Evolutionary conservation across 2,797 vertebrate genomes (phyloP).

Genomic region (Micromesistius poutassou): DNA sequence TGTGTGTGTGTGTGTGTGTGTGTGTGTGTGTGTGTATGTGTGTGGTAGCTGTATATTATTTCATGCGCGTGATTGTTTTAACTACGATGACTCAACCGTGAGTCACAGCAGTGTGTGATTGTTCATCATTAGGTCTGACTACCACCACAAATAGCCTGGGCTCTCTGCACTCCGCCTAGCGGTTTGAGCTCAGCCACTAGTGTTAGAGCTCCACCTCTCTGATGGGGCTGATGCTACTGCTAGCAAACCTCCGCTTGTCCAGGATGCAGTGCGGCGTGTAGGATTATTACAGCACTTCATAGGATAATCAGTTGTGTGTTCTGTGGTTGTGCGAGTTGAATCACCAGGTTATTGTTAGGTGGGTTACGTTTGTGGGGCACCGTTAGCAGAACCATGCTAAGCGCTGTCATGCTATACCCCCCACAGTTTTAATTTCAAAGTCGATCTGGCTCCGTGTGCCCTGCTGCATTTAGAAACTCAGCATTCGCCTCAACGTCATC

Average conservation of each 20-base stretch:
- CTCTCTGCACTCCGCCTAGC: conserved; percentile 47
- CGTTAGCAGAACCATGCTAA: too few species aligned
- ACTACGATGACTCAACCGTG: conserved; percentile 15
- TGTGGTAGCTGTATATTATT: conserved; percentile 1
- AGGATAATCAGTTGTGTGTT: too few species aligned
- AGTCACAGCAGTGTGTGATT: conserved; percentile 15
- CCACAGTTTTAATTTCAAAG: too few species aligned
- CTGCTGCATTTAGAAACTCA: too few species aligned
- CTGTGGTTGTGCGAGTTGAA: too few species aligned
- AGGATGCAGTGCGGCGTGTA: too few species aligned
- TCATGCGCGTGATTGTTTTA: conserved; percentile 7
- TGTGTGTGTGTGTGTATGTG: neutral
- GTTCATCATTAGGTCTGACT: conserved; percentile 21
- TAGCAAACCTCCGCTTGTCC: conserved; percentile 45
- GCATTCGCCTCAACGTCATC: too few species aligned
- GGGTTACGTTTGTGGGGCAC: too few species aligned
- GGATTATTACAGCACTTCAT: too few species aligned
- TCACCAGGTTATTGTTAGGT: too few species aligned
- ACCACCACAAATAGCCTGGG: conserved; percentile 43
- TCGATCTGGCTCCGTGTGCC: too few species aligned
- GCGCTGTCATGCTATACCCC: too few species aligned
- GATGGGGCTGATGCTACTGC: conserved; percentile 39
- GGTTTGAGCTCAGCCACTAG: conserved; percentile 33
- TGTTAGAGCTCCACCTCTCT: conserved; percentile 38
- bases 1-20: conserved; percentile 1